Percentiles rank a stretch among this genome's conserved stretches.
These are phyloP conservation scores for Tinea pellionella DNA, from an alignment of 2,888 invertebrate genomes.

Conservation along the genomic window DNA sequence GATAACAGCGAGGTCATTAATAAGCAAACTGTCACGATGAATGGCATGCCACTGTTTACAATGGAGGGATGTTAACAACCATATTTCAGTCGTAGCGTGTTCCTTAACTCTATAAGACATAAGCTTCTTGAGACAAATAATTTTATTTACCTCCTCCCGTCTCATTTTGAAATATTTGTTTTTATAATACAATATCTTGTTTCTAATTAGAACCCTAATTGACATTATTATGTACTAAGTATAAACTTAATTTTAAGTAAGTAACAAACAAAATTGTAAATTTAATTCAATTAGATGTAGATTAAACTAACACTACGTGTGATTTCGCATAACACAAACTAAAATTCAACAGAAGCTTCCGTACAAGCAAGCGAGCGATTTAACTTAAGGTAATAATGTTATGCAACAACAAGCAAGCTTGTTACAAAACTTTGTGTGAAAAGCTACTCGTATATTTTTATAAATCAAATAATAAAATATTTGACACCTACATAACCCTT, in stretches of 20 bases:
- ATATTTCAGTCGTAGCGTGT: constrained; percentile 13
- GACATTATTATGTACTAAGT: too few relatives aligned
- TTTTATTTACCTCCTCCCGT: neutral
- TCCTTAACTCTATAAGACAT: constrained; percentile 13
- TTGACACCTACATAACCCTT: neutral
- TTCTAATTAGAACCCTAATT: too few relatives aligned
- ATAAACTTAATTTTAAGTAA: too few relatives aligned
- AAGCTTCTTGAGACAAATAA: constrained; percentile 1
- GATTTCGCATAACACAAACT: neutral
- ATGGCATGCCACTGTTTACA: constrained; percentile 18
- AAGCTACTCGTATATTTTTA: neutral
- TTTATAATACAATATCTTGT: too few relatives aligned
- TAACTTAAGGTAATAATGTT: constrained; percentile 3
- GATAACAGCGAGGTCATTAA: constrained; percentile 22
- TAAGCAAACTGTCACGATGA: constrained; percentile 24
- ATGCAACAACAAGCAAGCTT: neutral
- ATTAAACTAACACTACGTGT: neutral
- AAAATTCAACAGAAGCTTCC: neutral
- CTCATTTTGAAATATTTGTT: neutral
- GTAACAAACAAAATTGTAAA: neutral
- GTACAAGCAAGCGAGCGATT: neutral
- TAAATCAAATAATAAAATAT: neutral
- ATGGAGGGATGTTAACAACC: constrained; percentile 13
- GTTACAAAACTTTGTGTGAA: neutral
- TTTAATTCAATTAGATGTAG: neutral